Percentiles rank a stretch among this genome's conserved stretches.
Evolutionary conservation across 1,140 invertebrate genomes (phyloP).

Genomic region (Belonocnema kinseyi): DNA sequence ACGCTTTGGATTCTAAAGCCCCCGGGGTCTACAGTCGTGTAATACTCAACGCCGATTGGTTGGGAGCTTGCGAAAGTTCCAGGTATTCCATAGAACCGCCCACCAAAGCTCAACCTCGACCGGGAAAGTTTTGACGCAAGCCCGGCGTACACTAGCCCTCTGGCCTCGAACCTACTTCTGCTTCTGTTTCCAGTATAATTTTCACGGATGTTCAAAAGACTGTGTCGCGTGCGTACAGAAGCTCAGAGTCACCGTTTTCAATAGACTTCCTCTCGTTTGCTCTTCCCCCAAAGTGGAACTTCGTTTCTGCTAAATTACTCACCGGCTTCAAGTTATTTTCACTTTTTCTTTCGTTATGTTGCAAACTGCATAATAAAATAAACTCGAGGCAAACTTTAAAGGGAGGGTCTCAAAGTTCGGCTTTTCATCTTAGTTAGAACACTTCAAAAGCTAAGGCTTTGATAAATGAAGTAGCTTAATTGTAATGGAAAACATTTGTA

Average conservation of each 20-base stretch:
- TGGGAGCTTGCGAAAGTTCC: constrained; percentile 69
- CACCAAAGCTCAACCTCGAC: constrained; percentile 51
- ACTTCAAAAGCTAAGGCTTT: neutral
- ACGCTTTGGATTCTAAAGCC: constrained; percentile 44
- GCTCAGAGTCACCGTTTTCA: constrained; percentile 25
- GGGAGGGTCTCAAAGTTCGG: neutral
- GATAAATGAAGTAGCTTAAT: neutral
- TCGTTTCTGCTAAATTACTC: constrained; percentile 29
- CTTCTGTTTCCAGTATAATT: constrained; percentile 23
- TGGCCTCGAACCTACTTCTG: constrained; percentile 39
- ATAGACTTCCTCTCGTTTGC: constrained; percentile 28
- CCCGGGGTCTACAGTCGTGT: constrained; percentile 25
- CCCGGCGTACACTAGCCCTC: constrained; percentile 37
- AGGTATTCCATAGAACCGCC: constrained; percentile 67
- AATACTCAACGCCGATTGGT: constrained; percentile 61
- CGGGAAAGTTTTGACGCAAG: constrained; percentile 68
- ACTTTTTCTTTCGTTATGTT: neutral
- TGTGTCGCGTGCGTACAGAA: constrained; percentile 25
- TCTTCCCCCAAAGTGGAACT: constrained; percentile 11
- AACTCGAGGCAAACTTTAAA: constrained; percentile 6
- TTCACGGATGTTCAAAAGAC: constrained; percentile 29
- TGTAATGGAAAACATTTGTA: too few species aligned
- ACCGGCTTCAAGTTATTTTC: constrained; percentile 1
- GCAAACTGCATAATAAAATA: constrained; percentile 13
- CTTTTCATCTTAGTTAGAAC: neutral